Percentiles rank a stretch among this genome's conserved stretches.
Evolutionary conservation across 2,113 vertebrate species (phyloP).

Genomic region (human): DNA sequence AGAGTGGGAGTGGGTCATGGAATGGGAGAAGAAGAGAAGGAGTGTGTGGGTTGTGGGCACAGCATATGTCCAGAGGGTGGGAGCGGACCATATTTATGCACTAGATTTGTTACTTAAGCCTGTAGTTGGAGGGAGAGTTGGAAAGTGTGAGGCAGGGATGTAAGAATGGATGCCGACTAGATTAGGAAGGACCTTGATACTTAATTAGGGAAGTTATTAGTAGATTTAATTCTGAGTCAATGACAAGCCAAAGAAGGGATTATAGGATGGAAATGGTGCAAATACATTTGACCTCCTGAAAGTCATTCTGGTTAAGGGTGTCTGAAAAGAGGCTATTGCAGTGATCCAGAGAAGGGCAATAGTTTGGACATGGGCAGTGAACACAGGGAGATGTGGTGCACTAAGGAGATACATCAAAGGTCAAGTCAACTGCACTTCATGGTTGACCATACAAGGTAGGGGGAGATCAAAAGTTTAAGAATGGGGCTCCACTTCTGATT

Average conservation of each 20-base stretch:
- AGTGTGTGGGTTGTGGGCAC: rapidly evolving
- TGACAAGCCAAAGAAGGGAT: too few species aligned
- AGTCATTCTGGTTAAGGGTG: not conserved
- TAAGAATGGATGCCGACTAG: too few species aligned
- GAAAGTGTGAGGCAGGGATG: not conserved
- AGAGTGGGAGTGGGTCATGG: not conserved
- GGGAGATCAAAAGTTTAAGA: not conserved
- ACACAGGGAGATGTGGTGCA: not conserved
- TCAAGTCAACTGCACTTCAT: not conserved
- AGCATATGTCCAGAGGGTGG: rapidly evolving
- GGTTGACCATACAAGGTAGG: not conserved
- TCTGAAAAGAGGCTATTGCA: not conserved
- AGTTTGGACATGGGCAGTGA: too few species aligned
- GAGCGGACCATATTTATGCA: rapidly evolving
- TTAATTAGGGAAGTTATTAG: not conserved
- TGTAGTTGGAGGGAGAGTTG: not conserved
- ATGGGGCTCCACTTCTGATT: not conserved
- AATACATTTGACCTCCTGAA: not conserved
- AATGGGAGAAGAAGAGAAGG: not conserved
- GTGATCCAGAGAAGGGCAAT: not conserved
- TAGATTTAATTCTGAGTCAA: not conserved
- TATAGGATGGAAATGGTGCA: not conserved
- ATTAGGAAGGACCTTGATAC: too few species aligned
- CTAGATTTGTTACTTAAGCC: not conserved
- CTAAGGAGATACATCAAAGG: too few species aligned